A percentile compares a stretch with the other conserved stretches of the same genome.
phyloP scores from a whole-genome alignment of 2,113 vertebrate genomes.

The Myotis brandtii region DNA sequence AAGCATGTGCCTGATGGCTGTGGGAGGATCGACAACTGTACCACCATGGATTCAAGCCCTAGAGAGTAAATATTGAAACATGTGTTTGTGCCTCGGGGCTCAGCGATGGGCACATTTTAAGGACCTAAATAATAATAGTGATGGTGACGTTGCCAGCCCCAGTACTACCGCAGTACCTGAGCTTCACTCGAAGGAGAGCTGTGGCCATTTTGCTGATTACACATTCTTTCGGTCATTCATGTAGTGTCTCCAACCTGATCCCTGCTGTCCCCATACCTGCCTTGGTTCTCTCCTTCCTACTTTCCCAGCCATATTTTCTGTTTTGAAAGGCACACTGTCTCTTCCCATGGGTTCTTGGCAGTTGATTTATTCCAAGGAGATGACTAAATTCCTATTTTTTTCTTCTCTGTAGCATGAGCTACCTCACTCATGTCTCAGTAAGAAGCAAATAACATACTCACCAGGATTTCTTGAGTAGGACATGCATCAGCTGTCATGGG shows the following conservation, averaged over 20 bases:
- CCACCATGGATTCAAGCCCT: conserved; percentile 68
- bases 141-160: conserved; percentile 47
- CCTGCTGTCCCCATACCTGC: neutral
- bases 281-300: neutral
- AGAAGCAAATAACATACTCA: neutral
- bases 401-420: neutral
- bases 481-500: neutral
- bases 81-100: conserved; percentile 79
- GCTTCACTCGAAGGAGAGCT: conserved; percentile 49
- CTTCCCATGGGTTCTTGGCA: neutral
- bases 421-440: neutral
- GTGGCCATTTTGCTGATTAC: conserved; percentile 6
- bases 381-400: conserved; percentile 5
- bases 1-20: conserved; percentile 78
- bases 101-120: conserved; percentile 78
- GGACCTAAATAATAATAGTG: conserved; percentile 76
- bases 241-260: neutral
- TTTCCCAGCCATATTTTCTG: neutral
- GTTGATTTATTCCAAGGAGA: neutral
- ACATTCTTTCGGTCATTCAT: neutral
- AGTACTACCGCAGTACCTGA: conserved; percentile 19
- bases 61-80: conserved; percentile 83
- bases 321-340: neutral
- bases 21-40: conserved; percentile 81
- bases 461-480: neutral